These are phyloP conservation scores for Cnemophilus loriae DNA, from an alignment of 2,113 vertebrate species.

Conservation along the genomic window DNA sequence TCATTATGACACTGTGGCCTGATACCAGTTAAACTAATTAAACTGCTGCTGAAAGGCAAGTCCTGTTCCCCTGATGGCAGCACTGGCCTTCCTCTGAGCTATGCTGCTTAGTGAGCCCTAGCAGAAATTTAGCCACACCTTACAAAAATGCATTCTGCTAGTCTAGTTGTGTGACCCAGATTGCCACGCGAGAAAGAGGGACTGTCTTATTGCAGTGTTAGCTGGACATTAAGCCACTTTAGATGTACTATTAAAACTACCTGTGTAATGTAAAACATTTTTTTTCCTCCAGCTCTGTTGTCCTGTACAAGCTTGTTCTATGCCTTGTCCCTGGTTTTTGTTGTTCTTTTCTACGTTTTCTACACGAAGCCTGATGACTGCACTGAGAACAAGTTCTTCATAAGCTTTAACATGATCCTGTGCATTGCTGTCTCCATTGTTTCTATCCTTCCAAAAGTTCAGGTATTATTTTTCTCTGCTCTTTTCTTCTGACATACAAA, in stretches of 20 bases:
- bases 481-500: neutral
- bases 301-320: constrained; percentile 80
- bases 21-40: neutral
- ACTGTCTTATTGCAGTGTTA: neutral
- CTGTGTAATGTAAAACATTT: neutral
- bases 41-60: neutral
- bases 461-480: constrained; percentile 73
- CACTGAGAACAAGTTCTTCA: constrained; percentile 89
- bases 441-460: constrained; percentile 86
- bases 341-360: constrained; percentile 77
- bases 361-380: constrained; percentile 85
- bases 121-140: neutral
- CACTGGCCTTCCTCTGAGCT: neutral
- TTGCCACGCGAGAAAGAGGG: neutral
- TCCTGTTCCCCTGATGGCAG: neutral
- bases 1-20: neutral
- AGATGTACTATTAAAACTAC: neutral
- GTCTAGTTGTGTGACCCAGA: neutral
- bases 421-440: constrained; percentile 81
- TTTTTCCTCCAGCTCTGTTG: constrained; percentile 75
- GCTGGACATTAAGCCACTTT: neutral
- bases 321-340: constrained; percentile 67
- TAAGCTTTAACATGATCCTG: constrained; percentile 85
- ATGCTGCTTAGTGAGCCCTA: neutral
- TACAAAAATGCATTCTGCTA: neutral